phyloP scores from a whole-genome alignment of 1,140 invertebrate species.

The Drosophila leontia region DNA sequence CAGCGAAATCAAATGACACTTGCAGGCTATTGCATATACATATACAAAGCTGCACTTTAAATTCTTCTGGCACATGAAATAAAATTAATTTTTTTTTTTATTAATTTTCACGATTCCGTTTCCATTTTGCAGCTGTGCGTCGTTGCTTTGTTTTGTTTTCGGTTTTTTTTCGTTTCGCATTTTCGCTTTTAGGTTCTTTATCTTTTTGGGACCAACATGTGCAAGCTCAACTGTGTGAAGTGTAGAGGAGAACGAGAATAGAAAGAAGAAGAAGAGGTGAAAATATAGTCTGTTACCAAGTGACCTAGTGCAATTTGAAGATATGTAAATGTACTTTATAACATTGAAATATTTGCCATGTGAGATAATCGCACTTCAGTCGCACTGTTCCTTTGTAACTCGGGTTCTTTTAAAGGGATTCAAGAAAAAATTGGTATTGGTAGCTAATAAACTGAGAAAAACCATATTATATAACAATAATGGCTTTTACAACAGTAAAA shows the following conservation, averaged over 20 bases:
- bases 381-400: neutral
- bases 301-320: conserved; percentile 30
- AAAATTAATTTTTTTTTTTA: conserved; percentile 2
- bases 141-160: conserved; percentile 9
- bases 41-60: conserved; percentile 4
- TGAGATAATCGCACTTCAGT: conserved; percentile 4
- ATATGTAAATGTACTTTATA: conserved; percentile 8
- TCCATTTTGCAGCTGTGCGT: conserved; percentile 35
- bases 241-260: conserved; percentile 7
- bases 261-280: neutral
- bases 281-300: conserved; percentile 24
- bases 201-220: conserved; percentile 23
- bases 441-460: neutral
- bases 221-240: conserved; percentile 10
- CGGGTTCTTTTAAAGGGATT: neutral
- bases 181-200: conserved; percentile 26
- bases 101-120: conserved; percentile 24
- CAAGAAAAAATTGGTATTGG: neutral
- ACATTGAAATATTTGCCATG: conserved; percentile 11
- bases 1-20: conserved; percentile 33
- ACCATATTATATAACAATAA: neutral
- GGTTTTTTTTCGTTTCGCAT: conserved; percentile 2
- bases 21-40: neutral
- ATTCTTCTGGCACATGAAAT: conserved; percentile 21
- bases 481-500: too few species aligned